phyloP scores from a whole-genome alignment of 1,140 invertebrate species.

The Notospermus geniculatus region DNA sequence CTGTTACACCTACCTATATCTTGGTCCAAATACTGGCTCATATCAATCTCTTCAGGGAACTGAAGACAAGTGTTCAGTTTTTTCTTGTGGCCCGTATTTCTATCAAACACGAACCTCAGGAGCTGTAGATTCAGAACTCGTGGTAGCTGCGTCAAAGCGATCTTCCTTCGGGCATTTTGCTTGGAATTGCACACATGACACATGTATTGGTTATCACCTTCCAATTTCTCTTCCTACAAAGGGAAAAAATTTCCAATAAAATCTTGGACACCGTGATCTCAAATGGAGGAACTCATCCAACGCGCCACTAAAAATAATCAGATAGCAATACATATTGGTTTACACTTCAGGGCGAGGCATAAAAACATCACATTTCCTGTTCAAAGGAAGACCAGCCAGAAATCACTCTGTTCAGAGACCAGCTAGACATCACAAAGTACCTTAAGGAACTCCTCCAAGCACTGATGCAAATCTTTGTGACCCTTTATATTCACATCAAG shows the following conservation, averaged over 20 bases:
- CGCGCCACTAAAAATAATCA: too few relatives aligned
- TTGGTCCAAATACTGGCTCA: conserved; percentile 60
- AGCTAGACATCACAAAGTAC: conserved; percentile 24
- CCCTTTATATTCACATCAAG: conserved; percentile 66
- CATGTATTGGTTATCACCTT: conserved; percentile 68
- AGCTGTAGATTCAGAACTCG: conserved; percentile 72
- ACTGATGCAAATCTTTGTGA: conserved; percentile 61
- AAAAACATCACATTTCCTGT: too few relatives aligned
- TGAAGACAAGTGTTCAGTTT: conserved; percentile 68
- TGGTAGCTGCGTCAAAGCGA: conserved; percentile 64
- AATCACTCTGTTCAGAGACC: background rate
- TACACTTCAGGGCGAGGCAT: background rate
- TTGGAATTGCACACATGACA: conserved; percentile 65
- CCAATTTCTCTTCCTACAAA: conserved; percentile 64
- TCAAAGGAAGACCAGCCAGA: background rate
- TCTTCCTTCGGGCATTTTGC: conserved; percentile 65
- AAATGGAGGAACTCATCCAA: too few relatives aligned
- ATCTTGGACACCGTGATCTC: too few relatives aligned
- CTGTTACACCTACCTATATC: too few relatives aligned
- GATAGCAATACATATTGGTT: background rate
- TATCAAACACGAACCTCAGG: conserved; percentile 63
- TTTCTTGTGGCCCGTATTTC: conserved; percentile 66
- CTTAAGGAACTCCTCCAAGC: conserved; percentile 66
- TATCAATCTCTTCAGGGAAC: conserved; percentile 70
- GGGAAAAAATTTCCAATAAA: conserved; percentile 7